Evolutionary conservation across 2,888 invertebrate species (phyloP).

Genomic region (Parascotia fuliginaria): DNA sequence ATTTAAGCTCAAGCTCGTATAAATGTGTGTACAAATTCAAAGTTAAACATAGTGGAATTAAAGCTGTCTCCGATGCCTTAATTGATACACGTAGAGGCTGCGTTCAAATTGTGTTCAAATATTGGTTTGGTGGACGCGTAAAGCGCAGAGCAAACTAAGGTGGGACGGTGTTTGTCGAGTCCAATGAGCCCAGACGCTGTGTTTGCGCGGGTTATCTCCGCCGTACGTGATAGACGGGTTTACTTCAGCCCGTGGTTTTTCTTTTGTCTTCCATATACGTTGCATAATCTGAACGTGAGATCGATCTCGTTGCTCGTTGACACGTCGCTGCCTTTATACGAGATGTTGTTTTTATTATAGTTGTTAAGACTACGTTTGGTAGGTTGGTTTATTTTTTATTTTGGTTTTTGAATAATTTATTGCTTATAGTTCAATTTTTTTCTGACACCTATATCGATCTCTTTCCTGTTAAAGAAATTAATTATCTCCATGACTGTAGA

Average conservation of each 20-base stretch:
- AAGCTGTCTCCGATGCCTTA: constrained; percentile 51
- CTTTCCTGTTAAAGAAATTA: too few species aligned
- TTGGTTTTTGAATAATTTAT: constrained; percentile 11
- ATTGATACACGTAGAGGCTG: constrained; percentile 68
- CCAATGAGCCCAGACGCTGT: constrained; percentile 63
- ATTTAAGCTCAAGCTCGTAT: constrained; percentile 14
- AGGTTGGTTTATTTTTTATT: constrained; percentile 15
- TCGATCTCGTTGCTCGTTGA: constrained; percentile 45
- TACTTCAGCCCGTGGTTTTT: constrained; percentile 52
- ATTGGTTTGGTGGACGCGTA: constrained; percentile 67
- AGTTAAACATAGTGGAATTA: constrained; percentile 45
- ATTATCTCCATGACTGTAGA: too few species aligned
- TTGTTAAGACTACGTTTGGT: constrained; percentile 30
- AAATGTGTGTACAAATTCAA: constrained; percentile 38
- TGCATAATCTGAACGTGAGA: constrained; percentile 55
- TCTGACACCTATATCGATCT: not conserved
- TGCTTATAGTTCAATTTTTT: not conserved
- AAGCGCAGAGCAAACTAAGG: constrained; percentile 70
- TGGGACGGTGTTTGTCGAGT: constrained; percentile 66
- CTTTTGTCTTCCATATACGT: constrained; percentile 57
- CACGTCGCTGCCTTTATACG: constrained; percentile 56
- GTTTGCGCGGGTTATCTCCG: constrained; percentile 63
- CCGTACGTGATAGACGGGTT: constrained; percentile 54
- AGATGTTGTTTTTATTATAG: constrained; percentile 34
- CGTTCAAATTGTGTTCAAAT: constrained; percentile 82